These are phyloP conservation scores for Emydocephalus ijimae DNA, from an alignment of 2,113 vertebrate genomes.

Conservation along the genomic window DNA sequence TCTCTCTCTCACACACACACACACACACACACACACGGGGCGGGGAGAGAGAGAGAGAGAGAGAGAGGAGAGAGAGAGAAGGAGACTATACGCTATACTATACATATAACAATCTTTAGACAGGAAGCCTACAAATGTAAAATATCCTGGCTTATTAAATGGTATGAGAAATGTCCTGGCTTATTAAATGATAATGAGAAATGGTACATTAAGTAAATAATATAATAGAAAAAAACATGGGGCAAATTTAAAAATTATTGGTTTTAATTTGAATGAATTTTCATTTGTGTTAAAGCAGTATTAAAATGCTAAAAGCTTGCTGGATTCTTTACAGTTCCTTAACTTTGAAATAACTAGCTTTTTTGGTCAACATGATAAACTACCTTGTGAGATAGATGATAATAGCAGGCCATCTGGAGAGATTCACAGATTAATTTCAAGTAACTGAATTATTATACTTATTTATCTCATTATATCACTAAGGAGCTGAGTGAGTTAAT, in stretches of 20 bases:
- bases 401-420: conserved; percentile 6
- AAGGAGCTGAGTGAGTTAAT: background rate
- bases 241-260: background rate
- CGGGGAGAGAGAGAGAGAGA: no score
- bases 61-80: no score
- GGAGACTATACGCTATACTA: background rate
- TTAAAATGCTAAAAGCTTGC: background rate
- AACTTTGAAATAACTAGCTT: background rate
- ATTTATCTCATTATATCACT: background rate
- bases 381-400: background rate
- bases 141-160: background rate
- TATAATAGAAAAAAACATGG: background rate
- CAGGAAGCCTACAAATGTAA: background rate
- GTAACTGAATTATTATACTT: background rate
- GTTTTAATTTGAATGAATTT: background rate
- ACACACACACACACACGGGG: no score
- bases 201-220: background rate
- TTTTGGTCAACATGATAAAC: background rate
- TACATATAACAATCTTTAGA: background rate
- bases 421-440: background rate
- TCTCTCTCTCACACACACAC: no score
- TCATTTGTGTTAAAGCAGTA: background rate
- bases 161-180: background rate
- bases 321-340: background rate
- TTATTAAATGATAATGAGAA: background rate